Percentiles rank a stretch among this genome's conserved stretches.
phyloP scores from a whole-genome alignment of 2,888 invertebrate genomes.

The Himalopsyche japonica region DNA sequence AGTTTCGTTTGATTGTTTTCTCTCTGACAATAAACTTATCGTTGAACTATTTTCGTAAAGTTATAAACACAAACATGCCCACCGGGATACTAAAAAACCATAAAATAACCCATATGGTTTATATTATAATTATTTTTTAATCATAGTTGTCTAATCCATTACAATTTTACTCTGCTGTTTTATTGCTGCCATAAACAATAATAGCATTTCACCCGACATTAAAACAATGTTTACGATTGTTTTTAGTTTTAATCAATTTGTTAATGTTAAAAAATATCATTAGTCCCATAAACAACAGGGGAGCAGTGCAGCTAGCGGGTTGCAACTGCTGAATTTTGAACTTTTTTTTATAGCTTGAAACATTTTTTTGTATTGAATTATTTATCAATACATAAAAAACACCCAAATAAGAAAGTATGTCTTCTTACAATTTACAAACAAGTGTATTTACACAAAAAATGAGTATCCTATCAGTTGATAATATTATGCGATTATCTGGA shows the following conservation, averaged over 20 bases:
- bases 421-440: too few species aligned
- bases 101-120: background rate
- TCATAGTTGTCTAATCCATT: background rate
- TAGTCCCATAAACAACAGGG: slow-evolving; percentile 14
- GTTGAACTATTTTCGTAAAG: too few species aligned
- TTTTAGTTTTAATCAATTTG: slow-evolving; percentile 22
- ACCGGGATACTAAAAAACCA: background rate
- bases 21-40: too few species aligned
- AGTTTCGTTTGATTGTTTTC: too few species aligned
- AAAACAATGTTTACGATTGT: slow-evolving; percentile 3
- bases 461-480: too few species aligned
- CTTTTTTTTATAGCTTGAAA: background rate
- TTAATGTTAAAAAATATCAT: slow-evolving; percentile 16
- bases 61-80: too few species aligned
- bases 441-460: too few species aligned
- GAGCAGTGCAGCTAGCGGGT: background rate
- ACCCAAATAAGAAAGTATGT: too few species aligned
- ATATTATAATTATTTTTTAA: background rate
- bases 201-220: background rate
- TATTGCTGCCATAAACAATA: background rate
- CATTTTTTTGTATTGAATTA: too few species aligned
- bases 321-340: background rate
- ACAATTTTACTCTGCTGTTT: background rate
- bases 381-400: too few species aligned
- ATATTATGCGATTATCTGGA: too few species aligned